Conservation (phyloP, 1,140 invertebrate genomes). For the Drosophila tani region DNA sequence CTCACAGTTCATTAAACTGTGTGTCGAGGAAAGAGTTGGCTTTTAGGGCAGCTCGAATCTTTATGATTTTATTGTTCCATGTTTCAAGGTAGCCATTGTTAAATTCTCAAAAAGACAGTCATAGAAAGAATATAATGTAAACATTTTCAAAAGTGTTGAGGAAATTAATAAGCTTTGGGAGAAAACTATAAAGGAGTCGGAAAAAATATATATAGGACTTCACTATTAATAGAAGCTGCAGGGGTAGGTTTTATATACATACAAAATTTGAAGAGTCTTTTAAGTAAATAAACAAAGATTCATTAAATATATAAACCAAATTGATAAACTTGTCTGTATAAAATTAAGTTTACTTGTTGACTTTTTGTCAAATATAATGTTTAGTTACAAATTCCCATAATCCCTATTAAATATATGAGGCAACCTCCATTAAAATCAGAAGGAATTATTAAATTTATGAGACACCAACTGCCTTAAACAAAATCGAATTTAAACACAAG, state of each 20-base stretch:
- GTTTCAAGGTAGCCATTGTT: constrained; percentile 25
- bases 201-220: no score
- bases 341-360: no score
- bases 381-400: not conserved
- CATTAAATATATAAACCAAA: no score
- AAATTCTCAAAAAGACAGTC: not conserved
- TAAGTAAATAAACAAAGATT: no score
- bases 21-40: constrained; percentile 12
- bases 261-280: no score
- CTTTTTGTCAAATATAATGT: no score
- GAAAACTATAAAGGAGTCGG: not conserved
- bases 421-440: not conserved
- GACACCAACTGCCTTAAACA: not conserved
- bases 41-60: constrained; percentile 26
- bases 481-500: not conserved
- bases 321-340: no score
- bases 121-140: constrained; percentile 9
- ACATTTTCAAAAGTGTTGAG: not conserved
- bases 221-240: no score
- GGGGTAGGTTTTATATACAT: no score
- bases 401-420: not conserved
- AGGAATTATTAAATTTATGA: not conserved
- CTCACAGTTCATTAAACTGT: constrained; percentile 72
- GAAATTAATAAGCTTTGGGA: not conserved
- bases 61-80: constrained; percentile 48